Base-by-base conservation (phyloP, 2,888 invertebrate species). In the Hirtodrosophila trivittata region DNA sequence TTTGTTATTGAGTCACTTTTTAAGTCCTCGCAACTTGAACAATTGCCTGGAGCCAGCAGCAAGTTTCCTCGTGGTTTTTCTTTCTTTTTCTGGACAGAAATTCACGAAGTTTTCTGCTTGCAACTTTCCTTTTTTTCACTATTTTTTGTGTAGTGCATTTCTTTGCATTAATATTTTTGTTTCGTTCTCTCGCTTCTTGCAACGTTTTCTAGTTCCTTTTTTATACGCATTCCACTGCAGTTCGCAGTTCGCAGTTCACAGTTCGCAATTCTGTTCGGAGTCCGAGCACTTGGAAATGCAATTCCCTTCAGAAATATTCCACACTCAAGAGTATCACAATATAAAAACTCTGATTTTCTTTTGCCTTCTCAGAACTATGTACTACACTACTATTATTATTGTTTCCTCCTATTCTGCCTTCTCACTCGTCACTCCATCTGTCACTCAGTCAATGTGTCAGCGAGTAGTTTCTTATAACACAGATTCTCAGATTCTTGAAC, bases 91-190 rank as follows among this genome's bases (percentile, higher is more conserved):
- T 21, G 5, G 18, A 21, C 18, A 21, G 18, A 21, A 21, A 21
- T 21, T 2, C 18, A 21, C 5, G 5, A 21, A 21, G 18, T 21
- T 21, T 21, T 21, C 3, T 21, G 18, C 5, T 21, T 21, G 18
- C 5, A 28, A 28, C 7, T n/a, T 28, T 4, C 9, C 9, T 55
- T n/a, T 38, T 21, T 66, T 59, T 38, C 26, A 56, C 46, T 63
- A 49, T 43, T 41, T 50, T 75, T 75, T 41, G 55, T 66, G 66
- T 39, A 41, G 35, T 54, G 55, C 55, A 60, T 14, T 66, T 63
- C 55, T 39, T 37, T 37, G 73, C 51, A 75, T 78, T 76, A 75
- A 83, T 86, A 78, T 67, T 72, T 72, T 78, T 63, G 39, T 66
- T 55, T 42, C 26, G 21, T 75, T 63, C 56, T 8, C 30, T 45